phyloP scores from a whole-genome alignment of 2,888 invertebrate genomes.

The Altica lythri region DNA sequence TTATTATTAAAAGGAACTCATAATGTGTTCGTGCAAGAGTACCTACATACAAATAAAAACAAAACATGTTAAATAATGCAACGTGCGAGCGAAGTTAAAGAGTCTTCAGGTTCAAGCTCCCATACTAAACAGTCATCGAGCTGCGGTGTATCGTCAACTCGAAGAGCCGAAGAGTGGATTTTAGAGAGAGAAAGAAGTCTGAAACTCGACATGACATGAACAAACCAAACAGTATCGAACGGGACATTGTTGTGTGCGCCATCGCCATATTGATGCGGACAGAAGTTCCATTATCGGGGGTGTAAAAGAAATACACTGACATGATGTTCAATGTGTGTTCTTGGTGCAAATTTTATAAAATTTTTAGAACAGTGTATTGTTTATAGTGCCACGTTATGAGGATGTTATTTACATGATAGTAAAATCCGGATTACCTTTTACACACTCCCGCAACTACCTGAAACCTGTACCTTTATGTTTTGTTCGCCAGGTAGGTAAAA shows the following conservation, averaged over 20 bases:
- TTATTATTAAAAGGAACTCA: too few species aligned
- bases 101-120: conserved; percentile 13
- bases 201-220: conserved; percentile 22
- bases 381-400: conserved; percentile 29
- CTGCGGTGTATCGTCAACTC: conserved; percentile 18
- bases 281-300: conserved; percentile 31
- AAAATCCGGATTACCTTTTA: conserved; percentile 17
- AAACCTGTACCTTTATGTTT: conserved; percentile 28
- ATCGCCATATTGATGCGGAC: conserved; percentile 40
- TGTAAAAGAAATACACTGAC: conserved; percentile 26
- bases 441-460: conserved; percentile 24
- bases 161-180: conserved; percentile 12
- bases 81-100: too few species aligned
- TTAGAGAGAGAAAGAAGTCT: conserved; percentile 23
- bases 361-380: conserved; percentile 22
- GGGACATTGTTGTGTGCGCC: conserved; percentile 38
- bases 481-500: conserved; percentile 23
- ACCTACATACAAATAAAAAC: too few species aligned
- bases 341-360: conserved; percentile 14
- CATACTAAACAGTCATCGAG: conserved; percentile 27
- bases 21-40: too few species aligned
- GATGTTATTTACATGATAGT: conserved; percentile 12
- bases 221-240: conserved; percentile 38
- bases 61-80: too few species aligned
- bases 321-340: conserved; percentile 23